Base-by-base conservation (phyloP, 2,888 invertebrate genomes). In the Caenorhabditis doughertyi region DNA sequence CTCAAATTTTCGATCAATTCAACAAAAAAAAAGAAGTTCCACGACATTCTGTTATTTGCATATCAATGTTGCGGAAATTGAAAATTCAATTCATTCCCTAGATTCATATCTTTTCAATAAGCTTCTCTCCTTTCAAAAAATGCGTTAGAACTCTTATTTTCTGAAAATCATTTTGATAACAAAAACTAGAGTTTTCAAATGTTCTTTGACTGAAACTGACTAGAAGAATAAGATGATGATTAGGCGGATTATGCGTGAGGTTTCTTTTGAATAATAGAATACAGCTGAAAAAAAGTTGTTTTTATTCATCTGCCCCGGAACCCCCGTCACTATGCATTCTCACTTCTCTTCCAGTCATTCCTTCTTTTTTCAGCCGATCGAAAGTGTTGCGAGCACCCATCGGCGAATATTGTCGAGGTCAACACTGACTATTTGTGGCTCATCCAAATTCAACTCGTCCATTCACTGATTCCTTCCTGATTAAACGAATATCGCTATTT, bases 341-440 rank as follows among this genome's bases (percentile, higher is more conserved):
- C 49, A 64, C 35, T 9, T 44, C 32, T 11, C 32, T 18, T 21
- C 35, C 21, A 32, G 18, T 39, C 35, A 58, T 58, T 58, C 27
- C 64, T 44, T 47, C 47, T 51, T 11, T 49, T 84, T 81, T 79
- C 81, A 86, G 85, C 85, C 85, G 85, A 70, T 84, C 84, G 77
- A 76, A 80, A 68, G 77, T 82, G 80, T 72, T 81, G 73, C 73
- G 83, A 83, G 85, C 85, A 80, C 85, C 85, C 79, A 84, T 85
- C 74, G 89, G 89, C 81, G 89, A 90, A 83, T 88, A 85, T 84
- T 90, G 90, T 83, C 84, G 87, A 79, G 89, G 87, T 71, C 90
- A 90, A 85, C 90, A 90, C 89, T 88, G 88, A 88, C 88, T 88
- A 88, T 81, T 67, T 44, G 64, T 79, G 84, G 79, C 60, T 18